Percentiles rank a stretch among this genome's conserved stretches.
phyloP scores from a whole-genome alignment of 2,888 invertebrate genomes.

The Ormyrus thymus region DNA sequence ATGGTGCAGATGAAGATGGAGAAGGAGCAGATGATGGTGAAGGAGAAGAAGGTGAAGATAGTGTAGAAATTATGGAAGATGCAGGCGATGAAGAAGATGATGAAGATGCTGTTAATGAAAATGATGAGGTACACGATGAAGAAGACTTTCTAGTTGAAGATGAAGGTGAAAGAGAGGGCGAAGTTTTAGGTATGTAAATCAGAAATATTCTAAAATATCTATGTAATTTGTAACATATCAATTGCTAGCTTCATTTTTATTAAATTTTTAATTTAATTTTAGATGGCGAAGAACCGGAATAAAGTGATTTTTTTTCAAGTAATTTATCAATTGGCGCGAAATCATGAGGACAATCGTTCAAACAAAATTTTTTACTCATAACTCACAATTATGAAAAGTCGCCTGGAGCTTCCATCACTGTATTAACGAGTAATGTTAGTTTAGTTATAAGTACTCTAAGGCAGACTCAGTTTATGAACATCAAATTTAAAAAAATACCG shows the following conservation, averaged over 20 bases:
- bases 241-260: neutral
- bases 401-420: slow-evolving; percentile 46
- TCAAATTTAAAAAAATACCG: slow-evolving; percentile 33
- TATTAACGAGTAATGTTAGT: slow-evolving; percentile 50
- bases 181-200: slow-evolving; percentile 34
- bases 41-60: slow-evolving; percentile 70
- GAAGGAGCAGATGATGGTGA: slow-evolving; percentile 62
- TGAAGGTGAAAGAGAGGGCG: slow-evolving; percentile 69
- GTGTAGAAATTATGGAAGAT: slow-evolving; percentile 69
- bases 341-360: slow-evolving; percentile 51
- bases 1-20: slow-evolving; percentile 64
- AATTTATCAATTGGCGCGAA: slow-evolving; percentile 37
- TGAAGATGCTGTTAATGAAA: slow-evolving; percentile 63
- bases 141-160: slow-evolving; percentile 70
- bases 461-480: slow-evolving; percentile 28
- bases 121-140: slow-evolving; percentile 67
- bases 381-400: slow-evolving; percentile 27
- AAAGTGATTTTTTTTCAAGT: slow-evolving; percentile 28
- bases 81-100: slow-evolving; percentile 66
- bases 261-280: slow-evolving; percentile 5
- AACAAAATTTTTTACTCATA: slow-evolving; percentile 30
- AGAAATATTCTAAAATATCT: neutral
- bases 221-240: no score
- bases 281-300: slow-evolving; percentile 56
- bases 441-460: slow-evolving; percentile 49